These are phyloP conservation scores for Sialis fuliginosa DNA, from an alignment of 2,888 invertebrate species.

Conservation along the genomic window DNA sequence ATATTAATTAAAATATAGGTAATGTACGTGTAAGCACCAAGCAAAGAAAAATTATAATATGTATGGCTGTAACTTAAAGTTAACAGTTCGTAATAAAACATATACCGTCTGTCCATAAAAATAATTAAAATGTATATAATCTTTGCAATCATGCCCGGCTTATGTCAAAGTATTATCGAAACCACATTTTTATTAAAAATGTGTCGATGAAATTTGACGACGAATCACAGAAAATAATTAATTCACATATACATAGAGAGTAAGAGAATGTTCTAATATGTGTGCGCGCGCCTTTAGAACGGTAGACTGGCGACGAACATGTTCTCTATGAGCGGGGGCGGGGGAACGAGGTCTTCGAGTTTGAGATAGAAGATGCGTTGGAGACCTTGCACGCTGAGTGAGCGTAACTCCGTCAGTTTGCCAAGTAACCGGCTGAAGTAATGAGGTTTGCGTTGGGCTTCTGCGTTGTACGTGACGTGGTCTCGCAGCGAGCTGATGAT, in stretches of 20 bases:
- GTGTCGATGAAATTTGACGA: background rate
- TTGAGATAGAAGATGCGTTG: slow-evolving; percentile 90
- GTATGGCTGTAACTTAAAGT: background rate
- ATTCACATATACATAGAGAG: background rate
- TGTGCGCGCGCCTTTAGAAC: slow-evolving; percentile 41
- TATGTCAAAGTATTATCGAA: background rate
- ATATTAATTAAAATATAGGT: background rate
- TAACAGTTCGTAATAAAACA: background rate
- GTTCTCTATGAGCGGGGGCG: slow-evolving; percentile 84
- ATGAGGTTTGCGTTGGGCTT: slow-evolving; percentile 76
- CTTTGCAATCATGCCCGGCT: slow-evolving; percentile 4
- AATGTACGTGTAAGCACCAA: background rate
- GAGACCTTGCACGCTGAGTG: slow-evolving; percentile 81
- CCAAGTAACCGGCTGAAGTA: slow-evolving; percentile 87
- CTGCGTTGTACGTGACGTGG: slow-evolving; percentile 84
- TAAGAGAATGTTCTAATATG: background rate
- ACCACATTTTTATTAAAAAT: background rate
- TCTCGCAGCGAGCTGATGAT: slow-evolving; percentile 89
- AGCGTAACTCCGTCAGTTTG: slow-evolving; percentile 82
- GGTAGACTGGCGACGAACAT: slow-evolving; percentile 92
- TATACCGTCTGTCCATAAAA: background rate
- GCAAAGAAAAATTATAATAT: background rate
- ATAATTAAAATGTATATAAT: background rate
- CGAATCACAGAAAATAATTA: slow-evolving; percentile 1
- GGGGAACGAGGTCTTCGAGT: slow-evolving; percentile 78